Evolutionary conservation across 2,888 invertebrate genomes (phyloP).

Genomic region (Napeogenes sylphis): DNA sequence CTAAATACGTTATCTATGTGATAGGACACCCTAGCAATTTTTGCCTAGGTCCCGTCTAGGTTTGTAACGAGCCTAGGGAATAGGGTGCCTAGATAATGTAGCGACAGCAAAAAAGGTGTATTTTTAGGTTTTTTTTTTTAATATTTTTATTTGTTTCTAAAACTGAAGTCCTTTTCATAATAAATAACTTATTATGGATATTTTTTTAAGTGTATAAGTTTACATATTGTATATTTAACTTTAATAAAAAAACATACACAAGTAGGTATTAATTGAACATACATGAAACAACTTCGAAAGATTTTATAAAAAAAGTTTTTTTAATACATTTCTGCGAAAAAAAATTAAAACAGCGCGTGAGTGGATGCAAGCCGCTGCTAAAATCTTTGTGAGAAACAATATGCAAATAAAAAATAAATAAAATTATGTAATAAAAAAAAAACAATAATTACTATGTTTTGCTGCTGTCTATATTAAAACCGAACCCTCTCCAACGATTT

Average conservation of each 20-base stretch:
- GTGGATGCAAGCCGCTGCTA: too few relatives aligned
- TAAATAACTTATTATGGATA: background rate
- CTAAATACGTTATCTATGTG: conserved; percentile 44
- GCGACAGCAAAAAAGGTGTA: conserved; percentile 40
- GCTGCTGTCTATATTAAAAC: conserved; percentile 65
- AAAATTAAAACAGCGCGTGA: too few relatives aligned
- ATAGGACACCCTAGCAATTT: conserved; percentile 63
- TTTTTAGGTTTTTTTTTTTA: background rate
- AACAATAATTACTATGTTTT: conserved; percentile 27
- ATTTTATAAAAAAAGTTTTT: too few relatives aligned
- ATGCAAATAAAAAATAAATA: conserved; percentile 15
- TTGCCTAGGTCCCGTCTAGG: conserved; percentile 73
- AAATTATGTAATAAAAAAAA: background rate
- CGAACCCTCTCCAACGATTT: conserved; percentile 75
- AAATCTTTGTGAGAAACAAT: background rate
- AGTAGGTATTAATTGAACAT: too few relatives aligned
- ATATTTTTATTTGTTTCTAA: background rate
- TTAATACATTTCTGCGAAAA: too few relatives aligned
- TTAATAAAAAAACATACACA: too few relatives aligned
- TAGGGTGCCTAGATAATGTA: conserved; percentile 74
- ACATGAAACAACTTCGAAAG: too few relatives aligned
- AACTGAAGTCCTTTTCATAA: background rate
- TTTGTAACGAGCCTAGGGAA: conserved; percentile 60
- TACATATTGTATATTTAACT: too few relatives aligned
- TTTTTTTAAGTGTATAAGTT: too few relatives aligned